A percentile compares a stretch with the other conserved stretches of the same genome.
Evolutionary conservation across 2,797 vertebrate genomes (phyloP).

Genomic region (Hypotaenidia philippensis): DNA sequence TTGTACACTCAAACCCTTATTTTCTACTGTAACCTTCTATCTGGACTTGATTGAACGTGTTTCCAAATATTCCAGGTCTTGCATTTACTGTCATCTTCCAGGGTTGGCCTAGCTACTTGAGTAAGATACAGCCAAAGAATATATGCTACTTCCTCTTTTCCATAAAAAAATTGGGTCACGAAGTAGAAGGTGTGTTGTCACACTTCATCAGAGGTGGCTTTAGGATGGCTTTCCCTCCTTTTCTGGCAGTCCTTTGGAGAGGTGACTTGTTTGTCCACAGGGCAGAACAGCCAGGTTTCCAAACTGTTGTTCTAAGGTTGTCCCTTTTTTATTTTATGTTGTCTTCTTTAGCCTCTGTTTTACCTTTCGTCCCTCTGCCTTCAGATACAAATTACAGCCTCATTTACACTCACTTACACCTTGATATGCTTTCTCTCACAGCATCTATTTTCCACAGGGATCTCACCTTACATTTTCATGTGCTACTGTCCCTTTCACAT

Average conservation of each 20-base stretch:
- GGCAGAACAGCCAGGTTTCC: not conserved
- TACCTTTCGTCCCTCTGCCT: not conserved
- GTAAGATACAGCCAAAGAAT: not conserved
- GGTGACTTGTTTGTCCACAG: not conserved
- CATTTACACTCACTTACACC: not conserved
- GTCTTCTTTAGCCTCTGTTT: not conserved
- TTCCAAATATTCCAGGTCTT: not conserved
- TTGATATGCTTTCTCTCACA: not conserved
- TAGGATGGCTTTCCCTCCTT: rapidly evolving
- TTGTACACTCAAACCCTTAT: not conserved
- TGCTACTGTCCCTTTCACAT: not conserved
- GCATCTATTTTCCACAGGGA: not conserved
- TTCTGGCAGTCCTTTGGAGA: not conserved
- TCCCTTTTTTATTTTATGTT: not conserved
- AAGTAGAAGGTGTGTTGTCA: not conserved
- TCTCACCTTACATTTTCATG: not conserved
- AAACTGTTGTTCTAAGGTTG: not conserved
- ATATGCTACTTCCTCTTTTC: not conserved
- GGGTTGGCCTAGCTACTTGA: not conserved
- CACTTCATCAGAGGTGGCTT: not conserved
- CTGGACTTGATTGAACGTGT: not conserved
- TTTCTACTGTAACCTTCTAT: not conserved
- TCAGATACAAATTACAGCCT: not conserved
- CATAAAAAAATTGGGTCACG: not conserved
- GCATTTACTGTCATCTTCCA: not conserved